These are phyloP conservation scores for Musca vetustissima DNA, from an alignment of 1,140 invertebrate species.

Conservation along the genomic window DNA sequence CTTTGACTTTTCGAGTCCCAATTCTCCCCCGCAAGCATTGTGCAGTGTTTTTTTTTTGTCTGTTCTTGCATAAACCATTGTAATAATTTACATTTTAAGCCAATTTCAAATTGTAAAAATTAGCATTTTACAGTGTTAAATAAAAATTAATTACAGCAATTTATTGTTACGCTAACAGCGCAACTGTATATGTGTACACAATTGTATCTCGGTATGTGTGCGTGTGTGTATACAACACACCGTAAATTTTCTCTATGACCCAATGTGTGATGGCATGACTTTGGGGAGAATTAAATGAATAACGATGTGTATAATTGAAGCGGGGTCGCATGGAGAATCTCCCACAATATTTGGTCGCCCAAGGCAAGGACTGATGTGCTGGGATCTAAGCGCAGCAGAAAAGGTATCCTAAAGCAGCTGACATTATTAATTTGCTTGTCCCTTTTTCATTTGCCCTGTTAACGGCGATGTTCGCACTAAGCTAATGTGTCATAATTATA, in stretches of 20 bases:
- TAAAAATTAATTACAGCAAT: conserved; percentile 26
- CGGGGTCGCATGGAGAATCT: too few species aligned
- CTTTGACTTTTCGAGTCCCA: neutral
- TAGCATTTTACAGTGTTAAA: conserved; percentile 21
- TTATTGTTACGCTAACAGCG: conserved; percentile 19
- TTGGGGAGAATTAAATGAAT: neutral
- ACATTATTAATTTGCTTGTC: neutral
- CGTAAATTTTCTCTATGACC: neutral
- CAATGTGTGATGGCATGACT: neutral
- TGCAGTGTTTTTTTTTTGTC: neutral
- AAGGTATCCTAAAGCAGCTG: neutral
- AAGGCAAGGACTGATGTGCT: too few species aligned
- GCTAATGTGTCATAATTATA: conserved; percentile 19
- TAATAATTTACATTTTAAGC: conserved; percentile 26
- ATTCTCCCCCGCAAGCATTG: neutral
- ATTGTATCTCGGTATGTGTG: too few species aligned
- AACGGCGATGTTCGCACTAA: conserved; percentile 5
- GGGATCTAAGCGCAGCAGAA: too few species aligned
- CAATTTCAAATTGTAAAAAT: conserved; percentile 25
- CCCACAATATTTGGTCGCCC: too few species aligned
- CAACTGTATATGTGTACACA: too few species aligned
- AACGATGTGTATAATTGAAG: conserved; percentile 11
- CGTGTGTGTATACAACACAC: neutral
- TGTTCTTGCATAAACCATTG: neutral
- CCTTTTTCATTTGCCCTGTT: conserved; percentile 2